Evolutionary conservation across 2,888 invertebrate genomes (phyloP), one percentile per base, ranked within the genome.

Genomic region (Drosophila demipolita): DNA sequence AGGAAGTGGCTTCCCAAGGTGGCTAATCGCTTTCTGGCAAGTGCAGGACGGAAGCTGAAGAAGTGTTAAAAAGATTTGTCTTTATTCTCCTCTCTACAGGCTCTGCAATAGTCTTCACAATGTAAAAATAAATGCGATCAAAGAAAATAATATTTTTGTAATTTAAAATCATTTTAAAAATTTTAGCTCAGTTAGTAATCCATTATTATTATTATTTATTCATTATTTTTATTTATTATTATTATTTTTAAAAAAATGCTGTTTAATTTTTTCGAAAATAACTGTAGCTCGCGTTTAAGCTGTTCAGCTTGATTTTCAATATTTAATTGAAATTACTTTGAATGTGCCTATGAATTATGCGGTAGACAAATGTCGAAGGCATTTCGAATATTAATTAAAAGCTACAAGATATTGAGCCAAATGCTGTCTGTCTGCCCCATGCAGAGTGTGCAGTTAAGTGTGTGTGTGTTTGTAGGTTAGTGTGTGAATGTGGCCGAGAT

Each of bases 401-500:
- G 72, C 59, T 69, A 66, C 78, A 80, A 77, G 81, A 66, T 75
- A 75, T 75, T 79, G 67, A 68, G 63, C 62, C 50, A 48, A 74
- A 64, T 57, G 71, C 48, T 54, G 48, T 32, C 65, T 55, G 75
- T 66, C 70, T 59, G 74, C 83, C 88, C 65, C 88, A 83, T 88
- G 88, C 64, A 83, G 83, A 15, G 67, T 29, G 77, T 68, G 57
- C 48, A 45, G 54, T 17, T 11, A 32, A n/a, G 53, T 45, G 38
- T 55, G 9, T 58, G 49, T 52, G 70, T 62, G 73, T 45, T 6
- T 20, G 42, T 20, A 20, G 12, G 45, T 45, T 49, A 64, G 59
- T 75, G 82, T 80, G 83, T 80, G 80, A 82, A 86, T 69, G 73
- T 84, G 78, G 76, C 61, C 78, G 60, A 89, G 87, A 89, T 89